Evolutionary conservation across 2,113 vertebrate species (phyloP), one percentile per base, ranked within the genome.

Genomic region (Puntigrus tetrazona): DNA sequence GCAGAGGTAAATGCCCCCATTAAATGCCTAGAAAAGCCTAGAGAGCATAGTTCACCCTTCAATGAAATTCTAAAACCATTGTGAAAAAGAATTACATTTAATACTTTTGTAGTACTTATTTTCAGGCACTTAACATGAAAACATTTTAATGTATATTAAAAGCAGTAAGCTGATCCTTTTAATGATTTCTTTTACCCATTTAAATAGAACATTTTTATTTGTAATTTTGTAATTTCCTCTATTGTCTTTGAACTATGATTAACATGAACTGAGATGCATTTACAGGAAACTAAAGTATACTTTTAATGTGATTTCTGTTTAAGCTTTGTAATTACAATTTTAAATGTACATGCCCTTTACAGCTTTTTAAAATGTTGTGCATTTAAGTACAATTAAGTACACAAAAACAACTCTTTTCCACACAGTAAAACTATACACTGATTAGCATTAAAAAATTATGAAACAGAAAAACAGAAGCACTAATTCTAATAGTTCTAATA

Each of bases 1-100:
- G 85, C 61, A 9, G 89, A 92, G 87, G 94, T 94, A 87, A 87
- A 76, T 45, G 84, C 20, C 18, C 43, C n/a, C 34, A 70, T 1
- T n/a, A n/a, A n/a, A 36, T 36, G 34, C 14, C 29, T 70, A 22
- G 20, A 34, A 22, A 31, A 63, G 59, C 27, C 27, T 29, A 29
- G 59, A 13, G 11, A 63, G 11, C 25, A 22, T 57, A 57, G 52
- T 59, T 25, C 9, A 57, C 59, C 5, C 25, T 27, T 29, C 14
- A 16, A 63, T 57, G 0, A n/a, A 57, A 57, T n/a, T n/a, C n/a
- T n/a, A n/a, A n/a, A n/a, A 22, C 22, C 55, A n/a, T 57, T 57
- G 55, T 57, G 55, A 4, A 57, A 57, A 57, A 57, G 55, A n/a
- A 25, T 8, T 43, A 43, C 22, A 57, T 13, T 16, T 14, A 14